Conservation (phyloP, 2,888 invertebrate genomes). For the Hydropsyche betteni region DNA sequence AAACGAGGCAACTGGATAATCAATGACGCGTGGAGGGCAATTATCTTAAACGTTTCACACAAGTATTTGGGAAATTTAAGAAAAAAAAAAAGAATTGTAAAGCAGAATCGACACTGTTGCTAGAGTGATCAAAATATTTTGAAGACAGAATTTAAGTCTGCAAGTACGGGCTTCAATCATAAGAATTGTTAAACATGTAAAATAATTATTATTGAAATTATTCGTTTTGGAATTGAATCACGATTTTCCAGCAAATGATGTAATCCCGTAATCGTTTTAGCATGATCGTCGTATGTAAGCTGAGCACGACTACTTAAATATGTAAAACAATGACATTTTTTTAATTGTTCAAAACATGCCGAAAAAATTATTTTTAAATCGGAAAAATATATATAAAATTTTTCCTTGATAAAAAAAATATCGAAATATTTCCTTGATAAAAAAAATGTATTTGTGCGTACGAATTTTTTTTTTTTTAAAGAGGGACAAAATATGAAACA, state of each 20-base stretch:
- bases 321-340: slow-evolving; percentile 5
- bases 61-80: no score
- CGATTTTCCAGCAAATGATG: slow-evolving; percentile 28
- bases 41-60: background rate
- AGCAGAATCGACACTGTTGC: no score
- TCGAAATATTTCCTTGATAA: background rate
- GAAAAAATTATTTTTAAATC: background rate
- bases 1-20: background rate
- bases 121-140: no score
- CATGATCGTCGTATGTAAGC: slow-evolving; percentile 14
- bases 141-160: no score
- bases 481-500: background rate
- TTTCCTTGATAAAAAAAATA: background rate
- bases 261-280: slow-evolving; percentile 17
- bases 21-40: slow-evolving; percentile 19
- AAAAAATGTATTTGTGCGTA: background rate
- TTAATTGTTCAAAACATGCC: background rate
- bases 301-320: background rate
- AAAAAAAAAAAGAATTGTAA: no score
- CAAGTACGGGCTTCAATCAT: no score
- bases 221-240: slow-evolving; percentile 22
- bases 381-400: background rate
- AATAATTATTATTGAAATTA: slow-evolving; percentile 9
- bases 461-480: background rate
- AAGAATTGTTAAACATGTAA: no score